phyloP scores from a whole-genome alignment of 2,888 invertebrate species.

The Tolmerus cingulatus region DNA sequence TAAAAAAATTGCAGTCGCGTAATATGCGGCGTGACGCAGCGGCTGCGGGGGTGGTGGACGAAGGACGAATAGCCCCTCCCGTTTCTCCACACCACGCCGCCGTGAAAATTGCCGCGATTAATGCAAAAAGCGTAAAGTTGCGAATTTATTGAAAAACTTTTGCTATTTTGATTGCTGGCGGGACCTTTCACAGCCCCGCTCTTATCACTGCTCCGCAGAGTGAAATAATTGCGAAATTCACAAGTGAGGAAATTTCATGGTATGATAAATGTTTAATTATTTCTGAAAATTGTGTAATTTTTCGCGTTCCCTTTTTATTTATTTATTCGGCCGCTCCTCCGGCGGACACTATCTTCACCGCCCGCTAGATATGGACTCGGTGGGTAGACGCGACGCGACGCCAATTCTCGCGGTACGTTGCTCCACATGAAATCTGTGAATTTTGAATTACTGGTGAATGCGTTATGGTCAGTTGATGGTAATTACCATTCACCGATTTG shows the following conservation, averaged over 20 bases:
- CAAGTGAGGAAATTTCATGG: conserved; percentile 25
- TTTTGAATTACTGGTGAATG: neutral
- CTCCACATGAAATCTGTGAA: neutral
- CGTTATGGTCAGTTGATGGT: neutral
- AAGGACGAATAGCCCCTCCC: neutral
- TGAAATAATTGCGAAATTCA: conserved; percentile 33
- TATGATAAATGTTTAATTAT: conserved; percentile 38
- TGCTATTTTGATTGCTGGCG: conserved; percentile 4
- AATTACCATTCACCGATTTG: neutral
- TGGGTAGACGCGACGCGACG: neutral
- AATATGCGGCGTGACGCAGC: neutral
- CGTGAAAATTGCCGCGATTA: conserved; percentile 13
- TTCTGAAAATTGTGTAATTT: conserved; percentile 33
- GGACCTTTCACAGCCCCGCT: neutral
- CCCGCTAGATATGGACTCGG: neutral
- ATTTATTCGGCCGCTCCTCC: neutral
- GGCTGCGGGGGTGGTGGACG: neutral
- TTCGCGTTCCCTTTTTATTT: neutral
- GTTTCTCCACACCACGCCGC: neutral
- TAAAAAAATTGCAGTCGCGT: neutral
- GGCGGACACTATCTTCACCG: neutral
- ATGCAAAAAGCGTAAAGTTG: conserved; percentile 29
- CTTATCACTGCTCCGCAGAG: conserved; percentile 18
- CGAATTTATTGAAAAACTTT: conserved; percentile 34
- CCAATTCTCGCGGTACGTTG: neutral